These are phyloP conservation scores for Protodeltote pygarga DNA, from an alignment of 2,888 invertebrate species.

Conservation along the genomic window DNA sequence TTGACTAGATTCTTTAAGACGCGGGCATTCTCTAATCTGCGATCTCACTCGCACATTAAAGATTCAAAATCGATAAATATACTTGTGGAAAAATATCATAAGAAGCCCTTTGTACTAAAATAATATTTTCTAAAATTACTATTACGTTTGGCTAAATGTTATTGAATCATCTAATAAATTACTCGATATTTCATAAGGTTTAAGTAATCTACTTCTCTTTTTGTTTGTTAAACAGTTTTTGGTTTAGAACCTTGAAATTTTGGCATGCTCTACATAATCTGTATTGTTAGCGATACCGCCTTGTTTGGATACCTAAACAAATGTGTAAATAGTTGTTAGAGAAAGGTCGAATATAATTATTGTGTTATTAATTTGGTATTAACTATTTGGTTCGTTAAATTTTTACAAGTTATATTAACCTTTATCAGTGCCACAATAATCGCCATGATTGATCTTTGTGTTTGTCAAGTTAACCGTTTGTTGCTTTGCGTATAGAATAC, in stretches of 20 bases:
- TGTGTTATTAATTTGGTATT: constrained; percentile 15
- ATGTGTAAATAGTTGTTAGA: constrained; percentile 16
- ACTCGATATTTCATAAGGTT: constrained; percentile 24
- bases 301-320: constrained; percentile 35
- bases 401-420: too few relatives aligned
- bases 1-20: too few relatives aligned
- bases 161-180: constrained; percentile 7
- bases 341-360: constrained; percentile 35
- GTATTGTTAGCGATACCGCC: constrained; percentile 39
- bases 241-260: constrained; percentile 42
- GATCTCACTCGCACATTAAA: too few relatives aligned
- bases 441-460: too few relatives aligned
- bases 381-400: too few relatives aligned
- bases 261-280: constrained; percentile 47
- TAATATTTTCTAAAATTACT: constrained; percentile 9
- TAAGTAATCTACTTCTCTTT: constrained; percentile 15
- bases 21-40: too few relatives aligned
- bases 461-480: too few relatives aligned
- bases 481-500: too few relatives aligned
- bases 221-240: constrained; percentile 27
- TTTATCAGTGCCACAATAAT: too few relatives aligned
- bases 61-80: too few relatives aligned
- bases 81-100: too few relatives aligned
- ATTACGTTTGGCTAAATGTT: constrained; percentile 13
- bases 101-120: too few relatives aligned